Evolutionary conservation across 2,888 invertebrate genomes (phyloP).

Genomic region (Epinotia demarniana): DNA sequence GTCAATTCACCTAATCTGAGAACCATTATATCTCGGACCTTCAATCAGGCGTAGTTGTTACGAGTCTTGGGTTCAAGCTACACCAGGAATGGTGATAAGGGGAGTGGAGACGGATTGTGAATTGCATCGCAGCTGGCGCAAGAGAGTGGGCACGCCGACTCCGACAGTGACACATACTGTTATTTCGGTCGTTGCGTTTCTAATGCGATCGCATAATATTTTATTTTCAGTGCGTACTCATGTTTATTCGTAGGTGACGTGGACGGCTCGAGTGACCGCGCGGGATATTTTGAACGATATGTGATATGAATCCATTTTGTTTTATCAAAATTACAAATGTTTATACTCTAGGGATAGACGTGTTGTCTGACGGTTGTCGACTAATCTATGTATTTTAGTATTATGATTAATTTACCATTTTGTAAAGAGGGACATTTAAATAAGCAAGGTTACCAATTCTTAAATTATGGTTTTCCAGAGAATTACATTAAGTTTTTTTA

Average conservation of each 20-base stretch:
- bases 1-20: no score
- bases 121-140: constrained; percentile 46
- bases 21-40: no score
- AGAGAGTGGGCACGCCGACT: constrained; percentile 53
- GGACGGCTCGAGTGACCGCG: constrained; percentile 55
- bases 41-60: background rate
- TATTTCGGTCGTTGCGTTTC: constrained; percentile 75
- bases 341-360: constrained; percentile 36
- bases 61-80: background rate
- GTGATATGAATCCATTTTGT: constrained; percentile 63
- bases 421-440: background rate
- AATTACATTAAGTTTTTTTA: background rate
- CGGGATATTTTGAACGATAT: constrained; percentile 64
- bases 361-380: constrained; percentile 24
- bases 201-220: constrained; percentile 78
- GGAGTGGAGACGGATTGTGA: background rate
- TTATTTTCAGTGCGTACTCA: constrained; percentile 80
- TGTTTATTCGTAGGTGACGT: constrained; percentile 76
- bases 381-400: constrained; percentile 17
- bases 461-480: no score
- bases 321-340: constrained; percentile 43
- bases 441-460: background rate
- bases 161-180: constrained; percentile 69
- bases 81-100: background rate
- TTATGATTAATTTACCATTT: constrained; percentile 14